A percentile compares a stretch with the other conserved stretches of the same genome.
Conservation (phyloP, 1,140 invertebrate genomes). For the Goniozus legneri region DNA sequence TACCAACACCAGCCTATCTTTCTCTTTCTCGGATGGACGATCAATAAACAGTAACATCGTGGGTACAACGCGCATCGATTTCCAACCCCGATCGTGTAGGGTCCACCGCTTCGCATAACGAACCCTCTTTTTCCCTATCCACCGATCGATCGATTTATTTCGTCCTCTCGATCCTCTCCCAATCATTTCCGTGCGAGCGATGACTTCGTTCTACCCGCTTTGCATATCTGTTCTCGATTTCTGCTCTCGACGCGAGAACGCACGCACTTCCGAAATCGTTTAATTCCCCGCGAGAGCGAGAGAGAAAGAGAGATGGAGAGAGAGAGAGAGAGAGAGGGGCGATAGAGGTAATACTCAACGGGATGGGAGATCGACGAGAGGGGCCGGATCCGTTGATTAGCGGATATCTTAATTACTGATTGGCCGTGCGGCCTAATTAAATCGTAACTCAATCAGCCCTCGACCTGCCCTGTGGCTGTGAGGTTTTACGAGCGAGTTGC, state of each 20-base stretch:
- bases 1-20: background rate
- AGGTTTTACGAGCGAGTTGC: constrained; percentile 27
- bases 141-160: background rate
- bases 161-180: background rate
- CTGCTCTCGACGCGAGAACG: too few species aligned
- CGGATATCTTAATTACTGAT: constrained; percentile 50
- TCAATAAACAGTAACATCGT: background rate
- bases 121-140: background rate
- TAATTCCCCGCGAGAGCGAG: background rate
- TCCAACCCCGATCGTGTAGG: background rate
- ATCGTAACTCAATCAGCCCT: constrained; percentile 48
- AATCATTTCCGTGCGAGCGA: too few species aligned
- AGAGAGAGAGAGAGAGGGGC: constrained; percentile 9
- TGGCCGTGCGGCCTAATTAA: constrained; percentile 46
- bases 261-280: too few species aligned
- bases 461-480: constrained; percentile 17
- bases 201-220: too few species aligned
- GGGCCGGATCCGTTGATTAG: constrained; percentile 39
- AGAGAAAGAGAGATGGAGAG: background rate
- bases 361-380: constrained; percentile 19
- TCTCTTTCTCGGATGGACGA: background rate
- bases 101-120: background rate
- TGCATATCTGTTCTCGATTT: too few species aligned
- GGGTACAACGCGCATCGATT: background rate
- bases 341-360: too few species aligned